These are phyloP conservation scores for Synanceia verrucosa DNA, from an alignment of 2,797 vertebrate genomes.

Conservation along the genomic window DNA sequence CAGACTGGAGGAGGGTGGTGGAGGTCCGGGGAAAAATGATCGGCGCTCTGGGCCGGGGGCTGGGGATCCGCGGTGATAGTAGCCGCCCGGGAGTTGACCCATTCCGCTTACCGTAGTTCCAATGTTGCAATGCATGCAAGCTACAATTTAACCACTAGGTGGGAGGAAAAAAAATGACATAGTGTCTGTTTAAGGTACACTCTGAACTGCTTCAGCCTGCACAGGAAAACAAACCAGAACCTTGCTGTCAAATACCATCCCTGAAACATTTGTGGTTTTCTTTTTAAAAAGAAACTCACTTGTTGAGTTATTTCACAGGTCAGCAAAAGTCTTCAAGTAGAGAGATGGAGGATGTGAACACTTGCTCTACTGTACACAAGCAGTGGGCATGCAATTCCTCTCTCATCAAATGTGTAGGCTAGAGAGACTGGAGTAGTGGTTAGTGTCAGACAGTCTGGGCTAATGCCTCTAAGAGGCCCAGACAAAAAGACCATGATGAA, in stretches of 20 bases:
- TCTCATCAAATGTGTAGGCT: constrained; percentile 29
- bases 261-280: neutral
- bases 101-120: no score
- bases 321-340: no score
- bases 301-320: constrained; percentile 15
- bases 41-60: no score
- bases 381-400: constrained; percentile 13
- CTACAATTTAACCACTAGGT: no score
- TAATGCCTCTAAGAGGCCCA: neutral
- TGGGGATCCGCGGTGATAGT: no score
- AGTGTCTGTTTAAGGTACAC: neutral
- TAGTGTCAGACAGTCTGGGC: neutral
- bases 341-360: constrained; percentile 19
- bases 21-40: no score
- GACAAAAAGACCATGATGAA: no score
- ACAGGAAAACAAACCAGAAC: constrained; percentile 1
- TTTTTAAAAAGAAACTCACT: neutral
- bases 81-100: no score
- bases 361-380: constrained; percentile 18
- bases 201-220: neutral
- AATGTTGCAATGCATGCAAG: no score
- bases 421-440: constrained; percentile 27
- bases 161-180: no score
- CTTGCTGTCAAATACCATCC: neutral
- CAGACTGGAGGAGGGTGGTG: no score